Evolutionary conservation across 2,888 invertebrate genomes (phyloP).

Genomic region (Aphidius colemani): DNA sequence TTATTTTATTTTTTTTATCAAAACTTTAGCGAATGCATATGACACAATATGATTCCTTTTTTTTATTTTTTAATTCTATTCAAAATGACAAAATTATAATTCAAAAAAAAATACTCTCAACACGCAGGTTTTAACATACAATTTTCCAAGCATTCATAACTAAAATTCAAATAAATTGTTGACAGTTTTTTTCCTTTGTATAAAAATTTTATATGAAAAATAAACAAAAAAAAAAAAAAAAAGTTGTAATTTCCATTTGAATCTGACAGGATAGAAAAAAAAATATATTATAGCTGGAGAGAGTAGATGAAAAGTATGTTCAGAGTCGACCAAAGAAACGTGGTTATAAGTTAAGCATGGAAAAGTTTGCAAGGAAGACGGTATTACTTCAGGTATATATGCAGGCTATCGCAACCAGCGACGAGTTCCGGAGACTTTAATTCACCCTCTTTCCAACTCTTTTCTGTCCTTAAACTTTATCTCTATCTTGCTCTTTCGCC

Average conservation of each 20-base stretch:
- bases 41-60: not conserved
- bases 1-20: slow-evolving; percentile 1
- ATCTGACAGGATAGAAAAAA: not conserved
- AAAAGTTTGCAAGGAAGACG: slow-evolving; percentile 31
- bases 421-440: slow-evolving; percentile 29
- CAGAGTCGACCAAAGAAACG: not conserved
- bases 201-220: not conserved
- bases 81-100: not conserved
- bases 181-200: too few species aligned
- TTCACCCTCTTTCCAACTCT: slow-evolving; percentile 22
- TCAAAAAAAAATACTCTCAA: not conserved
- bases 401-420: slow-evolving; percentile 20
- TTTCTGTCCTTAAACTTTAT: too few species aligned
- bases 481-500: too few species aligned
- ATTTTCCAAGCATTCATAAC: too few species aligned
- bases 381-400: slow-evolving; percentile 31
- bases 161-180: too few species aligned
- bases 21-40: not conserved
- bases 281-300: not conserved
- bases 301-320: too few species aligned
- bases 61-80: not conserved
- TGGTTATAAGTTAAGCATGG: slow-evolving; percentile 35
- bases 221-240: not conserved
- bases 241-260: too few species aligned
- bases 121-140: too few species aligned